Base-by-base conservation (phyloP, 2,888 invertebrate genomes). In the Branchellion lobata region DNA sequence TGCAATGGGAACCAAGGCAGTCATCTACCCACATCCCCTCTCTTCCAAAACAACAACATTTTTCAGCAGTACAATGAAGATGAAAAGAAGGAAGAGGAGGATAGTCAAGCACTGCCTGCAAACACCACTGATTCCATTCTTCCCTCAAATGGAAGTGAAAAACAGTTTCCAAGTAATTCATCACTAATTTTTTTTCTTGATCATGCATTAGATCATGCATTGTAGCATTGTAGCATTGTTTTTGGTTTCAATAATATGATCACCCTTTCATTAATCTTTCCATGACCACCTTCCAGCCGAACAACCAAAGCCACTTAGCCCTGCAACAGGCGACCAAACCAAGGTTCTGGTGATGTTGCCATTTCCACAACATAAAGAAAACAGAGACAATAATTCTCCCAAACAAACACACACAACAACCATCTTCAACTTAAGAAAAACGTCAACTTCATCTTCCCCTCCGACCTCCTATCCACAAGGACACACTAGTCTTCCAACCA, bases 261-360 rank as follows among this genome's bases (percentile, higher is more conserved):
- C n/a, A n/a, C n/a, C n/a, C n/a, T n/a, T n/a, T n/a, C n/a, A n/a
- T 47, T 14, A 47, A 47, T 14, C 18, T 47, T 47, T 47, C 18
- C 18, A 47, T 47, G 8, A 18, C 8, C 8, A 47, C 24, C 21
- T n/a, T 5, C 61, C 61, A 57, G 61, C 5, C 3, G 61, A 57
- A n/a, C 61, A 57, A n/a, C 61, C 61, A 57, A 57, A 57, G 61
- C 61, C 61, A 24, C 61, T 57, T 3, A 57, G 61, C 21, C n/a
- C 61, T 14, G 61, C 21, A 18, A 3, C 61, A n/a, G n/a, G 3
- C 18, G 69, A 69, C 34, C 69, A 69, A n/a, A 69, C 31, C 14
- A 69, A 69, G 33, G 69, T 69, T 11, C 69, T 69, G 21, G 69
- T 69, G 5, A 69, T 69, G 69, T 31, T 69, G 69, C 69, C 69